Base-by-base conservation (phyloP, 2,113 vertebrate genomes). In the Nerophis ophidion region DNA sequence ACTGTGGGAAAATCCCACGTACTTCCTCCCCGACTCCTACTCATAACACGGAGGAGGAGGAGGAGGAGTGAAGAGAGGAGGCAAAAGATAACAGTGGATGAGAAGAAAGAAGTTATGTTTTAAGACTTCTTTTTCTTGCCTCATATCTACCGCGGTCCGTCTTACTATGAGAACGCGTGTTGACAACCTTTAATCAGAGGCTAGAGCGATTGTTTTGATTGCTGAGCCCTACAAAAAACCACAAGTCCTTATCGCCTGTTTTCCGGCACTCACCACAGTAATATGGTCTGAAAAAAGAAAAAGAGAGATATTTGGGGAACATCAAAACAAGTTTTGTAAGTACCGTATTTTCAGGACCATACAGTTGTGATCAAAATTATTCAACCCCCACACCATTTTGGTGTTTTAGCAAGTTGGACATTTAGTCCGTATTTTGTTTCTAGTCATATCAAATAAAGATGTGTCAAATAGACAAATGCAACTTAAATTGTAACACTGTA, bases 1-100 rank as follows among this genome's bases (percentile, higher is more conserved):
- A 77, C 86, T 91, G 90, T 92, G 91, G 90, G 92, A 93, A 93
- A 86, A 76, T 91, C 89, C 89, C 86, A 51, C 75, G 83, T 88
- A 78, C 65, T 70, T 80, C 83, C 77, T 76, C 74, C 60, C 60
- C 59, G 61, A 68, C 60, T 79, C 59, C 69, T 67, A 57, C 82
- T 76, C 71, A 75, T 58, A 78, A 71, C 63, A 75, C 69, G 61
- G 59, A 16, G 64, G 66, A 77, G 72, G 63, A 71, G 66, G 68
- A 17, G 53, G n/a, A 38, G 1, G 15, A 56, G 54, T 15, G 17
- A 53, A 35, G 59, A 56, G 54, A 48, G 54, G 63, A 66, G 53
- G 51, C 57, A 66, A 55, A 48, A 48, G 26, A 42, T 48, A 54
- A 8, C 51, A 58, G 46, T 45, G 33, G 5, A 26, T 8, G 40